Evolutionary conservation across 2,797 vertebrate genomes (phyloP).

Genomic region (Discoglossus pictus): DNA sequence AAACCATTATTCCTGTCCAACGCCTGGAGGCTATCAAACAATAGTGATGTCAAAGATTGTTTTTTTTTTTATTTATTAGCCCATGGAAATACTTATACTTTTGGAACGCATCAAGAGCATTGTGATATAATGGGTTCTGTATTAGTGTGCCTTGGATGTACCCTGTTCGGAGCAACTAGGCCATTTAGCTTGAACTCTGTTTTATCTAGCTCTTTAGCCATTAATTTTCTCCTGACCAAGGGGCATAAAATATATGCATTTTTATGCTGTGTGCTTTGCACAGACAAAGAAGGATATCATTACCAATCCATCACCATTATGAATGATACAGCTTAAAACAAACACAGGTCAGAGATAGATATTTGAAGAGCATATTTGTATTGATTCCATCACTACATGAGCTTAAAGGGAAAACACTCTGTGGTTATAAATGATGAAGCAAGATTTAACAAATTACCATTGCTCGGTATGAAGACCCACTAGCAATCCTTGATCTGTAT

Average conservation of each 20-base stretch:
- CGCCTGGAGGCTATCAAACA: slow-evolving; percentile 67
- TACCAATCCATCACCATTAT: slow-evolving; percentile 87
- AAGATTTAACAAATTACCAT: slow-evolving; percentile 62
- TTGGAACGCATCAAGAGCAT: slow-evolving; percentile 74
- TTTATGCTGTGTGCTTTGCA: slow-evolving; percentile 72
- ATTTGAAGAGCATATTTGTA: slow-evolving; percentile 76
- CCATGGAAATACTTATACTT: slow-evolving; percentile 75
- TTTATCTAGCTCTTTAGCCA: slow-evolving; percentile 86
- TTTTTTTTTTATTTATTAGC: slow-evolving; percentile 73
- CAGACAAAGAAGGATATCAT: slow-evolving; percentile 78
- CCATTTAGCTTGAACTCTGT: slow-evolving; percentile 83
- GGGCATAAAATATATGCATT: slow-evolving; percentile 79
- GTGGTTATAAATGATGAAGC: slow-evolving; percentile 68
- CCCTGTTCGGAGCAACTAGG: slow-evolving; percentile 74
- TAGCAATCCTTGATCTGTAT: slow-evolving; percentile 58
- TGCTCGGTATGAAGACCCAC: slow-evolving; percentile 54
- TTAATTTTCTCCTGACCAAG: slow-evolving; percentile 86
- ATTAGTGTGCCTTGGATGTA: slow-evolving; percentile 74
- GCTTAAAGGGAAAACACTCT: slow-evolving; percentile 65
- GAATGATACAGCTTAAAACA: slow-evolving; percentile 84
- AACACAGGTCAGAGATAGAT: slow-evolving; percentile 78
- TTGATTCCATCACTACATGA: slow-evolving; percentile 71
- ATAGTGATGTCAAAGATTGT: slow-evolving; percentile 63
- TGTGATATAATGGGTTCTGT: slow-evolving; percentile 82
- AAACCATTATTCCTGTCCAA: slow-evolving; percentile 56